A percentile compares a stretch with the other conserved stretches of the same genome.
phyloP scores from a whole-genome alignment of 1,140 invertebrate genomes.

The Bombus superbus region DNA sequence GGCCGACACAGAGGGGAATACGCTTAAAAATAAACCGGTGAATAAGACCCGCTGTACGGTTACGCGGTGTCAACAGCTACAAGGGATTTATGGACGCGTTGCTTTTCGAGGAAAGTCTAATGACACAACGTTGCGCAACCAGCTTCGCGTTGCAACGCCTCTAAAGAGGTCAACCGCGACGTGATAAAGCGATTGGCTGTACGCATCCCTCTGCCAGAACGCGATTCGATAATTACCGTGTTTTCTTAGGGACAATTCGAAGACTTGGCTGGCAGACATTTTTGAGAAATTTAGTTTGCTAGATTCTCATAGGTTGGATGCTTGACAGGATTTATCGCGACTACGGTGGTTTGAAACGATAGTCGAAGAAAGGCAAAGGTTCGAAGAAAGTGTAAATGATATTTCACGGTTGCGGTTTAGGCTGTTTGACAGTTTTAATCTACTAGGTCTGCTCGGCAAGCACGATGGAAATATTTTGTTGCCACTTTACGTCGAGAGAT shows the following conservation, averaged over 20 bases:
- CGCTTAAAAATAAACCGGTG: constrained; percentile 65
- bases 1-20: constrained; percentile 14
- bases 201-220: not conserved
- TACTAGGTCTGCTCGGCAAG: no score
- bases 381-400: no score
- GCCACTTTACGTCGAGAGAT: no score
- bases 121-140: constrained; percentile 64
- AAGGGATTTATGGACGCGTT: constrained; percentile 58
- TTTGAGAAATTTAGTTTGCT: no score
- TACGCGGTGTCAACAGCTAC: constrained; percentile 60
- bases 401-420: no score
- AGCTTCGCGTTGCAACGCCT: not conserved
- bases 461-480: no score
- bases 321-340: no score
- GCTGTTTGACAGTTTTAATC: no score
- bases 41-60: constrained; percentile 55
- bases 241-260: not conserved
- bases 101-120: constrained; percentile 64
- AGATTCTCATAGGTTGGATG: no score
- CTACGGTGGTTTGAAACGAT: no score
- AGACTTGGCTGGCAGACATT: not conserved
- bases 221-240: not conserved
- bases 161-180: constrained; percentile 9
- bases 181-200: constrained; percentile 9
- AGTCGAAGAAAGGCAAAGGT: no score